Percentiles rank a stretch among this genome's conserved stretches.
Conservation (phyloP, 2,797 vertebrate genomes). For the Gobionotothen gibberifrons region DNA sequence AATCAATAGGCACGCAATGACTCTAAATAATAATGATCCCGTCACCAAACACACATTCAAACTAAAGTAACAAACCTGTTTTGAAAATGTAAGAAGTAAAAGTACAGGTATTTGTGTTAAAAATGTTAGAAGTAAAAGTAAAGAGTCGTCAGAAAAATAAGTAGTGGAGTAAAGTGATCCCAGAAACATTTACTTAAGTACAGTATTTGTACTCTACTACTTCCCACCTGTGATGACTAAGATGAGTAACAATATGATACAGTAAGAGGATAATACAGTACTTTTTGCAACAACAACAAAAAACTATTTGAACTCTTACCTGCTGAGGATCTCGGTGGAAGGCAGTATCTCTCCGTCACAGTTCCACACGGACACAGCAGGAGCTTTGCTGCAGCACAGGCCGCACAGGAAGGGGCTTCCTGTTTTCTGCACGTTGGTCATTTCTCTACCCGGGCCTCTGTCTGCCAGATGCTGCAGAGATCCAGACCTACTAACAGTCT, state of each 20-base stretch:
- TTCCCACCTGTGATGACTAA: neutral
- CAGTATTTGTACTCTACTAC: too few species aligned
- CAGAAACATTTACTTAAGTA: too few species aligned
- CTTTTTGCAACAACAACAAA: neutral
- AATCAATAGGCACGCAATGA: too few species aligned
- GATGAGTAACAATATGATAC: neutral
- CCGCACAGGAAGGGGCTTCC: slow-evolving; percentile 68
- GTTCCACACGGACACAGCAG: slow-evolving; percentile 85
- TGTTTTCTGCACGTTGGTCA: slow-evolving; percentile 39
- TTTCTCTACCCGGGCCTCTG: slow-evolving; percentile 10
- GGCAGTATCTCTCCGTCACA: slow-evolving; percentile 88
- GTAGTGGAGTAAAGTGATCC: too few species aligned
- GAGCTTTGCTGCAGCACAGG: slow-evolving; percentile 76
- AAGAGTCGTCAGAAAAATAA: too few species aligned
- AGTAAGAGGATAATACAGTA: neutral
- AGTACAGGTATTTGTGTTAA: too few species aligned
- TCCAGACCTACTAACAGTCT: slow-evolving; percentile 56
- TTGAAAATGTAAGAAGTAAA: too few species aligned
- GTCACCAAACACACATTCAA: too few species aligned
- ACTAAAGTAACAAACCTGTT: too few species aligned
- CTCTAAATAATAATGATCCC: too few species aligned
- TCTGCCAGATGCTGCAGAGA: slow-evolving; percentile 75
- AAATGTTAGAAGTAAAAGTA: too few species aligned
- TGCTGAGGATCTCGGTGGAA: slow-evolving; percentile 79
- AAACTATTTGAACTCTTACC: slow-evolving; percentile 56